Evolutionary conservation across 1,140 invertebrate species (phyloP), one percentile per base, ranked within the genome.

Genomic region (Cotesia typhae): DNA sequence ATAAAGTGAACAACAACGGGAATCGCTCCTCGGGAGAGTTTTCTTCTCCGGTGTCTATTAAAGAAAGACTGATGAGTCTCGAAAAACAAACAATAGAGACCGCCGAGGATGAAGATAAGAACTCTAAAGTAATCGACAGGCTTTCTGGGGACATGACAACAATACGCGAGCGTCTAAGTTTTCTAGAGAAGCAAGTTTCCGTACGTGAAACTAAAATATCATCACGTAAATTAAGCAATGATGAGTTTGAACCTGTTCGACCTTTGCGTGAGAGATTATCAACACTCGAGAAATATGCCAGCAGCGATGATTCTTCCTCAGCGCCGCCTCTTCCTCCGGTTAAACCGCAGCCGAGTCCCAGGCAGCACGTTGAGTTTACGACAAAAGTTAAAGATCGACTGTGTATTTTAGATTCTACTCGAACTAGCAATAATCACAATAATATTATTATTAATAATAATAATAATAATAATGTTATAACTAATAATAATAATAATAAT

Each of bases 11-110:
- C 70, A 75, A 73, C 51, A 75, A 70, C n/a, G 88, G 79, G 64
- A 63, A 89, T 81, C 78, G 82, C 74, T 87, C 85, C 79, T 84
- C 88, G 66, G 88, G 89, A 76, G 91, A 93, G 70, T 89, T 92
- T 67, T 81, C 85, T 2, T 90, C 90, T 60, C 85, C 90, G 57
- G 91, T 90, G 80, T 91, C 90, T 14, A 92, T 93, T 66, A 93
- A 92, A 79, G 92, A 93, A 76, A 88, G 92, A 75, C 81, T 93
- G 14, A 91, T 90, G 67, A 89, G 88, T 77, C 87, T 93, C 76
- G 92, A 91, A 79, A 91, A 89, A 76, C 82, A 87, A 53, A 85
- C 86, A 12, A 71, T 76, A 38, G 83, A 86, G 2, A 63, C 59
- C 7, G 85, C 83, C 12, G 41, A 47, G 6, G 80, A 73, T 4